These are phyloP conservation scores for Drosophila ambigua DNA, from an alignment of 1,140 invertebrate species.

Conservation along the genomic window DNA sequence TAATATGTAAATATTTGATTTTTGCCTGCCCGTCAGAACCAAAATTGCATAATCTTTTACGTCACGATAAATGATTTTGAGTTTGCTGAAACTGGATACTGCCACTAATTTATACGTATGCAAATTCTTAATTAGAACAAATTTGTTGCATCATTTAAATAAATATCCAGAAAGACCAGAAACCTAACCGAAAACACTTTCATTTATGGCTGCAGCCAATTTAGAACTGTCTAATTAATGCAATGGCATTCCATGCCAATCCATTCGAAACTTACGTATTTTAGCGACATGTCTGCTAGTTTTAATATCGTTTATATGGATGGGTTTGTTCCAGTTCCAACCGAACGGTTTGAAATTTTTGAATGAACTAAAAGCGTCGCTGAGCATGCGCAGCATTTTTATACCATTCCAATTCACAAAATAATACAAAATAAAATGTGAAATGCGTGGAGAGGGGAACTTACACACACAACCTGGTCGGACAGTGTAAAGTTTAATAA, in stretches of 20 bases:
- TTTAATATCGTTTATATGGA: background rate
- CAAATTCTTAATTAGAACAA: slow-evolving; percentile 46
- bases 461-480: slow-evolving; percentile 51
- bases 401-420: slow-evolving; percentile 33
- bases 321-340: slow-evolving; percentile 15
- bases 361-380: slow-evolving; percentile 73
- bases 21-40: background rate
- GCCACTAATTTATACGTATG: slow-evolving; percentile 33
- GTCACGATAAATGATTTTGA: slow-evolving; percentile 12
- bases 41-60: slow-evolving; percentile 45
- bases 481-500: slow-evolving; percentile 76
- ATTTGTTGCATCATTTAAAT: slow-evolving; percentile 25
- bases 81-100: slow-evolving; percentile 12
- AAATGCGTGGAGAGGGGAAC: slow-evolving; percentile 37
- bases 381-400: slow-evolving; percentile 61
- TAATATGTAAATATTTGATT: slow-evolving; percentile 24
- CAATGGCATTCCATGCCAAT: background rate
- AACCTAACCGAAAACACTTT: slow-evolving; percentile 1
- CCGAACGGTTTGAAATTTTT: slow-evolving; percentile 42
- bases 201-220: slow-evolving; percentile 19
- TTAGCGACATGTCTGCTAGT: slow-evolving; percentile 47
- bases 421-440: slow-evolving; percentile 26
- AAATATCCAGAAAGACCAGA: slow-evolving; percentile 36
- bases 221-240: slow-evolving; percentile 21
- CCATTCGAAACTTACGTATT: slow-evolving; percentile 55